phyloP scores from a whole-genome alignment of 2,797 vertebrate species.

The Myotis myotis region DNA sequence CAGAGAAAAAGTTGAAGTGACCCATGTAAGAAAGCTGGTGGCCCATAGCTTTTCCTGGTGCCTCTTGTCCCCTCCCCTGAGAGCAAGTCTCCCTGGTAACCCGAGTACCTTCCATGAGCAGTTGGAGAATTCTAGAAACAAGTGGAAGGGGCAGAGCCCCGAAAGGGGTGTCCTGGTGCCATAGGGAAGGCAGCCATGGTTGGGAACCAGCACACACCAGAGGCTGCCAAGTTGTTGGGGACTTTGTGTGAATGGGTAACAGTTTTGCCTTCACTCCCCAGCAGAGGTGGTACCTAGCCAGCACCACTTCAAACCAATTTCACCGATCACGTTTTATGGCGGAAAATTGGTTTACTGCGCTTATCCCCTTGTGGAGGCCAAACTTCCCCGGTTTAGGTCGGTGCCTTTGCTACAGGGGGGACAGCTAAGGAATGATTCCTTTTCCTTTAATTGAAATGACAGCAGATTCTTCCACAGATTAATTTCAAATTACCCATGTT shows the following conservation, averaged over 20 bases:
- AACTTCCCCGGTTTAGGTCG: not conserved
- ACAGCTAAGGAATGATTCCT: conserved; percentile 31
- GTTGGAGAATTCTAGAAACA: conserved; percentile 9
- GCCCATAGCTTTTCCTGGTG: not conserved
- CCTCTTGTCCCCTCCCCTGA: not conserved
- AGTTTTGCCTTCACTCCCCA: conserved; percentile 78
- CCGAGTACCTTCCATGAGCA: not conserved
- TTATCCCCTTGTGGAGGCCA: not conserved
- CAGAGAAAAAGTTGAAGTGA: not conserved
- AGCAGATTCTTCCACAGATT: conserved; percentile 69
- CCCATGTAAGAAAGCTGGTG: not conserved
- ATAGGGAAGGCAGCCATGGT: conserved; percentile 72
- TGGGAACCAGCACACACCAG: conserved; percentile 57
- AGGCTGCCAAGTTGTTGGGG: conserved; percentile 67
- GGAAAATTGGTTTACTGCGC: conserved; percentile 67
- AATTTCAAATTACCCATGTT: conserved; percentile 71
- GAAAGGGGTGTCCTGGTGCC: not conserved
- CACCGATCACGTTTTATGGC: conserved; percentile 66
- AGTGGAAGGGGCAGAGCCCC: not conserved
- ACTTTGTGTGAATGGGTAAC: conserved; percentile 72
- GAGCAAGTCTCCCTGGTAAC: not conserved
- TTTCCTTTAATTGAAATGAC: conserved; percentile 71
- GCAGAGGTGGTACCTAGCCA: conserved; percentile 67
- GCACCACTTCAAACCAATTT: conserved; percentile 66
- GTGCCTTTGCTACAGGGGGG: not conserved